Evolutionary conservation across 1,140 invertebrate genomes (phyloP), one percentile per base, ranked within the genome.

Genomic region (Pseudomyrmex flavicornis): DNA sequence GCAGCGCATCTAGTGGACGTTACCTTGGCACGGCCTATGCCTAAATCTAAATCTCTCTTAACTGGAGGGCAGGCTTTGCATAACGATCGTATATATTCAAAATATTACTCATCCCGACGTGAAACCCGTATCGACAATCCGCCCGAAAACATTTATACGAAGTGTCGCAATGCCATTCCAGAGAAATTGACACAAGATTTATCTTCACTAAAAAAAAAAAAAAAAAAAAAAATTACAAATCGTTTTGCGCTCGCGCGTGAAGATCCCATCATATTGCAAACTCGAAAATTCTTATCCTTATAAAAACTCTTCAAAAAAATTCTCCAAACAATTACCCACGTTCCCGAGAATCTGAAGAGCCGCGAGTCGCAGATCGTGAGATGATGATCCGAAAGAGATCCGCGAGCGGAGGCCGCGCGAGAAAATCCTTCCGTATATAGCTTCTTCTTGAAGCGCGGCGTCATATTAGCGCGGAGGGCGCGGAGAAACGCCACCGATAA

Each of bases 401-500:
- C 59, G 59, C 54, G 61, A 44, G 35, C 46, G 17, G 12, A 66
- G 12, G 5, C 5, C 17, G 35, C 35, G 35, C 46, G 22, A 35
- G 52, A 79, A 58, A 58, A 0, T 0, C 35, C 2, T 3, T 35
- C 0, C 35, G 48, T 52, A 35, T 9, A 26, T 9, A 48, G 17
- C 35, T 20, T 56, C 22, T 44, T 56, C 22, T 10, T 35, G 15
- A 17, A 44, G 52, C 52, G 35, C 22, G 22, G 52, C 44, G 58
- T 63, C 66, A 58, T 65, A 88, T 82, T 63, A 82, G 58, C 68
- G 56, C 5, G 50, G 70, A 61, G 73, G 48, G 72, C 77, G 76
- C 88, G 87, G 83, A 56, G 63, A 91, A 35, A 92, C 89, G 92
- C 88, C 91, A 91, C 87, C 90, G 91, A 93, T 92, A 92, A 93